A percentile compares a stretch with the other conserved stretches of the same genome.
phyloP scores from a whole-genome alignment of 2,888 invertebrate species.

The Cerceris rybyensis region DNA sequence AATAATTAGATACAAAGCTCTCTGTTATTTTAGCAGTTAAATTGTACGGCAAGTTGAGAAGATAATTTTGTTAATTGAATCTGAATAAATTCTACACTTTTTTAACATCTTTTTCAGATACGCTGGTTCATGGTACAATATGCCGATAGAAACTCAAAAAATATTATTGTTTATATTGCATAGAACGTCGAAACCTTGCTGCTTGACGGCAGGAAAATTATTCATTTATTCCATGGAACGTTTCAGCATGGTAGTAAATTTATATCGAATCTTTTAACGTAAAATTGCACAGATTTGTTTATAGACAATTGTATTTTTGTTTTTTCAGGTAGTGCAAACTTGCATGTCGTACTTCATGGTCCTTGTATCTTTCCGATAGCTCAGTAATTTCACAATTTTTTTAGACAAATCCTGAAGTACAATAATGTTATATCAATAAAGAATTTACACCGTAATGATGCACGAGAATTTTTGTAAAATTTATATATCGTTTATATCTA shows the following conservation, averaged over 20 bases:
- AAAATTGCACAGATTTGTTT: too few species aligned
- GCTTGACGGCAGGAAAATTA: conserved; percentile 32
- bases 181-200: conserved; percentile 1
- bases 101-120: conserved; percentile 23
- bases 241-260: conserved; percentile 24
- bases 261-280: background rate
- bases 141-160: conserved; percentile 27
- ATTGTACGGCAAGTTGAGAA: too few species aligned
- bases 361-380: conserved; percentile 25
- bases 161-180: conserved; percentile 25
- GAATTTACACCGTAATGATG: too few species aligned
- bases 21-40: too few species aligned
- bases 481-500: too few species aligned
- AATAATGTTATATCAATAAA: too few species aligned
- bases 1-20: too few species aligned
- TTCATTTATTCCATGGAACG: conserved; percentile 28
- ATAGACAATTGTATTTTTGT: background rate
- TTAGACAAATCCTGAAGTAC: too few species aligned
- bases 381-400: too few species aligned
- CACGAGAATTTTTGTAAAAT: too few species aligned
- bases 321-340: conserved; percentile 34
- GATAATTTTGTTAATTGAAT: too few species aligned
- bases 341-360: conserved; percentile 42
- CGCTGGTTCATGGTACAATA: conserved; percentile 36
- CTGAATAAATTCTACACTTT: background rate